Evolutionary conservation across 2,113 vertebrate species (phyloP), one percentile per base, ranked within the genome.

Genomic region (Anoplopoma fimbria): DNA sequence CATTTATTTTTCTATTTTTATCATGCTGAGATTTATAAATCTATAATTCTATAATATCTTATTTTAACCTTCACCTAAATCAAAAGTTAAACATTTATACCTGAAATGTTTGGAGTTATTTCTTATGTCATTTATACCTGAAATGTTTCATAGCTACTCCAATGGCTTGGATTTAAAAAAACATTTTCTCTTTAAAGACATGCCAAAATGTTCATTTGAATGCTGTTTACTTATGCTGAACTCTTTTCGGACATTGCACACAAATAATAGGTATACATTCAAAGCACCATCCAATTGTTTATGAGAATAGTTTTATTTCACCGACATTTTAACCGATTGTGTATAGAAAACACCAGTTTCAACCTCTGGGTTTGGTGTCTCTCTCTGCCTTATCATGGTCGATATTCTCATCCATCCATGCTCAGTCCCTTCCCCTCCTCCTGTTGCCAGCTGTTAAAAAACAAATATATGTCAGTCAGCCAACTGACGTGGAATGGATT

Each of bases 21-120:
- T 88, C 64, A 89, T 89, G 88, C 88, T 92, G 67, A 90, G 42
- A 88, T 92, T 87, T 79, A 69, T 38, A 77, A 80, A 61, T 79
- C 8, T n/a, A n/a, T n/a, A n/a, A n/a, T n/a, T n/a, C n/a, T n/a
- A n/a, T n/a, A n/a, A n/a, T n/a, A n/a, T n/a, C n/a, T n/a, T n/a
- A n/a, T n/a, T 57, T 85, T 31, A 77, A 68, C 61, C 27, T 61
- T 83, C 47, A 82, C 63, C 69, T 79, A 23, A 21, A 34, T 79
- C 27, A 83, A 72, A 92, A 47, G 45, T 58, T 82, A 12, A 57
- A 82, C 36, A 69, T 49, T 81, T 45, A 68, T n/a, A n/a, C n/a
- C n/a, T n/a, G n/a, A n/a, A n/a, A n/a, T n/a, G n/a, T n/a, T n/a
- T n/a, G n/a, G n/a, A n/a, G n/a, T n/a, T n/a, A n/a, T n/a, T n/a